A percentile compares a stretch with the other conserved stretches of the same genome.
phyloP scores from a whole-genome alignment of 2,797 vertebrate genomes.

The Falco concolor region DNA sequence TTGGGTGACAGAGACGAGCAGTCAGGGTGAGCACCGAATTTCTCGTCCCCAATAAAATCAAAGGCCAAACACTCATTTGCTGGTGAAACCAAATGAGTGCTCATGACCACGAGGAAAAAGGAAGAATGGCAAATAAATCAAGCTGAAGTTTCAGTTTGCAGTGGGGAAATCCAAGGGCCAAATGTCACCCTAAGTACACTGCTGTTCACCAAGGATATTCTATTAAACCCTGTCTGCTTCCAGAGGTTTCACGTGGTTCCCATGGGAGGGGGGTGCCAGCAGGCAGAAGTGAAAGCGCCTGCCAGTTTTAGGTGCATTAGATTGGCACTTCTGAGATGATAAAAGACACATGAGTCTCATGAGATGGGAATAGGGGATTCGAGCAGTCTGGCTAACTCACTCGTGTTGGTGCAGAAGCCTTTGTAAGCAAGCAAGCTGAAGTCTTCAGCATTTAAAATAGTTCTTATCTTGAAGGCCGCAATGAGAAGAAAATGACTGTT shows the following conservation, averaged over 20 bases:
- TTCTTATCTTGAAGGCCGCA: neutral
- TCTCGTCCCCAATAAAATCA: neutral
- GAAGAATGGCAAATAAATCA: constrained; percentile 26
- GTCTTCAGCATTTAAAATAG: neutral
- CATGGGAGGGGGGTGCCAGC: neutral
- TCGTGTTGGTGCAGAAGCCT: neutral
- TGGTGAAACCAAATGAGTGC: neutral
- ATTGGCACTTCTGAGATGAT: constrained; percentile 31
- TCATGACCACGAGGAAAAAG: neutral
- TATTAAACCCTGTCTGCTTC: neutral
- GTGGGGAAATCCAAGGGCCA: neutral
- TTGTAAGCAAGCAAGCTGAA: constrained; percentile 3
- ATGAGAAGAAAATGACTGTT: neutral
- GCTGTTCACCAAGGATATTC: neutral
- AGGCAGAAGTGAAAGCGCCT: neutral
- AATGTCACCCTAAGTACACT: neutral
- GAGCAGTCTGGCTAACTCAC: neutral
- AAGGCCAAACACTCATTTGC: neutral
- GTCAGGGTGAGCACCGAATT: neutral
- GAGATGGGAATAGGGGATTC: constrained; percentile 27
- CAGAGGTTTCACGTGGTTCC: neutral
- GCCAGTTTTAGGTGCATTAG: neutral
- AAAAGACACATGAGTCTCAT: neutral
- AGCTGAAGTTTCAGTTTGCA: neutral
- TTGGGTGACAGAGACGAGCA: neutral